Percentiles rank a stretch among this genome's conserved stretches.
phyloP scores from a whole-genome alignment of 2,797 vertebrate species.

The Zalophus californianus region DNA sequence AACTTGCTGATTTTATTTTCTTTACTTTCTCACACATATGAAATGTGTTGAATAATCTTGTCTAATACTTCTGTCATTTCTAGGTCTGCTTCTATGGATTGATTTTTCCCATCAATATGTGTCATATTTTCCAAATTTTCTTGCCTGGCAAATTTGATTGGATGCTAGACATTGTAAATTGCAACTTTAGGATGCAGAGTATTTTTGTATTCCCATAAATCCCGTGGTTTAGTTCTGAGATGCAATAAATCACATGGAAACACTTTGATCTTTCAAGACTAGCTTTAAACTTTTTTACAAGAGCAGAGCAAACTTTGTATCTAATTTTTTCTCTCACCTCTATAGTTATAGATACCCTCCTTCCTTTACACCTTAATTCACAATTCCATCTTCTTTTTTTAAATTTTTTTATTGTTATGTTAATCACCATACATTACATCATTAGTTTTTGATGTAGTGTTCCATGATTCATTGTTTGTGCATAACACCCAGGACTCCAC shows the following conservation, averaged over 20 bases:
- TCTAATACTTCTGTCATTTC: background rate
- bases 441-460: no score
- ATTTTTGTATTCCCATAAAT: background rate
- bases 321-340: background rate
- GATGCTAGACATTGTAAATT: background rate
- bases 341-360: background rate
- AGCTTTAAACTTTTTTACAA: background rate
- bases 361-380: background rate
- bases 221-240: background rate
- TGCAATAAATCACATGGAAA: background rate
- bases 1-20: background rate
- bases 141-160: background rate
- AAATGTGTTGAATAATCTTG: background rate
- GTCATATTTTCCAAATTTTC: background rate
- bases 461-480: no score
- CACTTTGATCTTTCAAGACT: background rate
- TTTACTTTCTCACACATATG: background rate
- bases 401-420: no score
- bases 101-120: background rate
- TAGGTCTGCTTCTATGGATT: background rate
- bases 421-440: no score
- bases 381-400: background rate
- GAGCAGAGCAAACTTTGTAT: background rate
- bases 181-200: background rate
- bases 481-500: no score